Evolutionary conservation across 2,888 invertebrate genomes (phyloP), one percentile per base, ranked within the genome.

Genomic region (Amphipoea oculea): DNA sequence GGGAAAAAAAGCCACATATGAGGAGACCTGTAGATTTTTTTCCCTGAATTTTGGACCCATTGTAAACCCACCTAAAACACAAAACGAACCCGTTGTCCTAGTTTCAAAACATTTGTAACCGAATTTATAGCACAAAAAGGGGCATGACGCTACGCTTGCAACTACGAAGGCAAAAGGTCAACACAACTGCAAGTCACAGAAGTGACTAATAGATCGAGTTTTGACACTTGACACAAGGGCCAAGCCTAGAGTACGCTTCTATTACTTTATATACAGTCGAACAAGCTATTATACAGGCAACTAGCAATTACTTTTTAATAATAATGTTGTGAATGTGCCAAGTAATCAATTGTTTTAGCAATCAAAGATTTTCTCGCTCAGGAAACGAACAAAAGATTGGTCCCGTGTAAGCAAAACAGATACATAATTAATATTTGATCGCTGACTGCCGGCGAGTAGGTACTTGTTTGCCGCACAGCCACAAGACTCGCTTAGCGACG

Each of bases 201-300:
- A 81, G 84, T 90, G 88, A 83, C 80, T 90, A 89, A 92, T 91
- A 87, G 89, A 85, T 86, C 73, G 79, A 89, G 88, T 91, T 91
- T 89, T 83, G 91, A 89, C 91, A 89, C 84, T 83, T 78, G 84
- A 74, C 75, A 76, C 76, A 78, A 84, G 82, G 63, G 76, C 68
- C 75, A 12, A 51, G 57, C 62, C 73, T 72, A 68, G 78, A 65
- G 40, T 62, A 72, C 57, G 60, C 71, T 84, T 69, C 71, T 84
- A 71, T 83, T 73, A 68, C 65, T 75, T 54, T 40, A 48, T 29
- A 48, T 62, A 76, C 40, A 20, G 9, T 40, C 11, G 6, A 79
- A 20, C 36, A 29, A 74, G 14, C 20, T 74, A 40, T 20, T 48
- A 5, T 73, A 70, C 29, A 23, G 12, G 12, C 4, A 29, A 20